phyloP scores from a whole-genome alignment of 2,113 vertebrate species.

The Otus sunia region DNA sequence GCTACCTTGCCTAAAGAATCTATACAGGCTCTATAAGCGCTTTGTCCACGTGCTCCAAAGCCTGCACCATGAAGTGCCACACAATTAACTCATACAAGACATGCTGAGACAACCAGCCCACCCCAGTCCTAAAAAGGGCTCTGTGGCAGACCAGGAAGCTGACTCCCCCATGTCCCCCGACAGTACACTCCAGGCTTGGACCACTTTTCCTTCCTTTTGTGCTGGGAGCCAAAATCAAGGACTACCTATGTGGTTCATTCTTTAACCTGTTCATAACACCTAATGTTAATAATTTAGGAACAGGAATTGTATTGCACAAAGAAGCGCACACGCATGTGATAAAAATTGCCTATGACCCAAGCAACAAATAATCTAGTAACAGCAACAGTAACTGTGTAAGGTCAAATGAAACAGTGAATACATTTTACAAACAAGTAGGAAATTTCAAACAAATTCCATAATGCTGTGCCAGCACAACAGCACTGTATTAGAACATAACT shows the following conservation, averaged over 20 bases:
- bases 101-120: not conserved
- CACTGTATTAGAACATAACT: not conserved
- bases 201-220: not conserved
- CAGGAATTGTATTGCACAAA: not conserved
- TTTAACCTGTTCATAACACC: not conserved
- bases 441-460: not conserved
- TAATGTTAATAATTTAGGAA: not conserved
- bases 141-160: not conserved
- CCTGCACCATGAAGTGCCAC: not conserved
- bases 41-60: not conserved
- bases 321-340: fast-evolving
- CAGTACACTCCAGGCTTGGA: not conserved
- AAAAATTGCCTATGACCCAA: not conserved
- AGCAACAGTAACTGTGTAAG: not conserved
- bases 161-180: not conserved
- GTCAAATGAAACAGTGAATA: not conserved
- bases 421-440: not conserved
- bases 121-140: not conserved
- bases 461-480: not conserved
- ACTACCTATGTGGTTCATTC: not conserved
- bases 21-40: not conserved
- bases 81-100: not conserved
- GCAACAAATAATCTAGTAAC: not conserved
- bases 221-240: not conserved
- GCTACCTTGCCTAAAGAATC: not conserved